Percentiles rank a stretch among this genome's conserved stretches.
Evolutionary conservation across 2,113 vertebrate genomes (phyloP).

Genomic region (Illadopsis cleaveri): DNA sequence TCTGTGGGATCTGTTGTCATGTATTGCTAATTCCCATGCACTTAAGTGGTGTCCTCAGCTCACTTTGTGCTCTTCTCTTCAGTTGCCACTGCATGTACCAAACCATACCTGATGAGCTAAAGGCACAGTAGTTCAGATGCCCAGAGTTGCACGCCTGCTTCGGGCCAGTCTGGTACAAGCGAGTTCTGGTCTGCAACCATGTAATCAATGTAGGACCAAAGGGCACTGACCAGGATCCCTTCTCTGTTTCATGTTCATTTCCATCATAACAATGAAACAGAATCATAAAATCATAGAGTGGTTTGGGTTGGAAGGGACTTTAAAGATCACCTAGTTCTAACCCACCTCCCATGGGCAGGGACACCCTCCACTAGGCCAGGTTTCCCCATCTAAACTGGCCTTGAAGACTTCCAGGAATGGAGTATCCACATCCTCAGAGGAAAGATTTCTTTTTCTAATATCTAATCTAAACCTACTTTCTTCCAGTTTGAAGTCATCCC

Average conservation of each 20-base stretch:
- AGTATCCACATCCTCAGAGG: neutral
- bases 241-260: neutral
- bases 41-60: neutral
- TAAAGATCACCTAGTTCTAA: neutral
- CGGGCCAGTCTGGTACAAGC: fast-evolving
- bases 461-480: neutral
- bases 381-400: neutral
- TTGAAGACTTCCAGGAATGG: neutral
- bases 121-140: neutral
- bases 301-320: neutral
- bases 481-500: neutral
- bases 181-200: neutral
- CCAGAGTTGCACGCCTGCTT: neutral
- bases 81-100: neutral
- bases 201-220: neutral
- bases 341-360: neutral
- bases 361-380: neutral
- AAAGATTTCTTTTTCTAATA: neutral
- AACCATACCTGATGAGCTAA: neutral
- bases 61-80: neutral
- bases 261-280: neutral
- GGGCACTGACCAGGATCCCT: neutral
- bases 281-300: neutral
- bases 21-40: neutral
- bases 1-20: neutral